phyloP scores from a whole-genome alignment of 2,113 vertebrate genomes.

The Sylvia atricapilla region DNA sequence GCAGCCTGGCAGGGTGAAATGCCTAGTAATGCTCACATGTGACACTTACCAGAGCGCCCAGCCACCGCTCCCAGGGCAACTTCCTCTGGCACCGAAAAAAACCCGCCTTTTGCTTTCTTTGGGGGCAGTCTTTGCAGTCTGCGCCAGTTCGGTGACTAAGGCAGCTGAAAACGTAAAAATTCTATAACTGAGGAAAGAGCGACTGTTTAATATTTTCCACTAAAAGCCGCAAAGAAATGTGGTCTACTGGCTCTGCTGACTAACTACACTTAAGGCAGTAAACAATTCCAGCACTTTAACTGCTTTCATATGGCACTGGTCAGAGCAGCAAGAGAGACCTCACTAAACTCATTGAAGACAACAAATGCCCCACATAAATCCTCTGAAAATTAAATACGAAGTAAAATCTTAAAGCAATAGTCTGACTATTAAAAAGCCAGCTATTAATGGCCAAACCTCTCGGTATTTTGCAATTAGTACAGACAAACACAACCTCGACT shows the following conservation, averaged over 20 bases:
- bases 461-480: neutral
- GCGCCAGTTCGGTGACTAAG: conserved; percentile 78
- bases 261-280: conserved; percentile 70
- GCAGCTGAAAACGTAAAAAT: conserved; percentile 65
- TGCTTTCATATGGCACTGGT: conserved; percentile 67
- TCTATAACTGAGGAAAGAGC: conserved; percentile 70
- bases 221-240: conserved; percentile 76
- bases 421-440: neutral
- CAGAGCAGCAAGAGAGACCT: neutral
- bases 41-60: conserved; percentile 71
- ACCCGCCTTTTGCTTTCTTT: neutral
- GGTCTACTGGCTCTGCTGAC: conserved; percentile 71
- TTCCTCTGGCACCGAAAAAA: conserved; percentile 70
- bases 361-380: neutral
- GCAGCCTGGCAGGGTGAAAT: conserved; percentile 72
- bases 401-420: neutral
- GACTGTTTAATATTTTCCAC: conserved; percentile 79
- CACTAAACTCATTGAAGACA: conserved; percentile 21
- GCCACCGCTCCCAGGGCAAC: conserved; percentile 69
- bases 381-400: neutral
- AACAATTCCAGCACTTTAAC: conserved; percentile 76
- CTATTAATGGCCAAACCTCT: neutral
- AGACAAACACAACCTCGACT: neutral
- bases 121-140: conserved; percentile 60
- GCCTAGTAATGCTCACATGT: conserved; percentile 81